Base-by-base conservation (phyloP, 1,140 invertebrate genomes). In the Oryzaephilus surinamensis region DNA sequence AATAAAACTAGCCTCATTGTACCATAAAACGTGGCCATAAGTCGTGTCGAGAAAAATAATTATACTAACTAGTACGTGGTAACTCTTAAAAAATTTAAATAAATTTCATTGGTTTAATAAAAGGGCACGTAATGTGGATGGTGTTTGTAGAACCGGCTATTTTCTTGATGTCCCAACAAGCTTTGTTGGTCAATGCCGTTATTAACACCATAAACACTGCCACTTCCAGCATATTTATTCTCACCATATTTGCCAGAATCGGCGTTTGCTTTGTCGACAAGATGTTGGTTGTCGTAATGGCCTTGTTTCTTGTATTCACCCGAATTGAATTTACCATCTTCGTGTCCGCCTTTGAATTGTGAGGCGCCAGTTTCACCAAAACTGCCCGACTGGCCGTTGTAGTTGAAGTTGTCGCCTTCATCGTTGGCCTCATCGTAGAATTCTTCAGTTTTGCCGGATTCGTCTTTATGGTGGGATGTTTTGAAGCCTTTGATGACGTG, bases 341-440 rank as follows among this genome's bases (percentile, higher is more conserved):
- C 68, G 26, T 70, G 66, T 17, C 68, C 72, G 12, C 73, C 71
- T 48, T 72, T 71, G 61, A 66, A 73, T 0, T 62, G 58, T 48
- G 67, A 64, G 11, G 65, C 62, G 3, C 65, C 55, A 10, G 70
- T 65, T 45, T 73, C 67, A 0, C 70, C 72, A 42, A 70, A 73
- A 0, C 59, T 62, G 7, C 69, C 70, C 18, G 62, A 58, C 32
- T 55, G 38, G 6, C 54, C 58, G 30, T 69, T 69, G 35, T 67
- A 66, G 13, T 64, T 67, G 23, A 66, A 60, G 19, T 75, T 60
- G 32, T 72, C 70, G 0, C 68, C 73, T 50, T 74, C 73, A 47
- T 77, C 73, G 46, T 76, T 70, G n/a, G 70, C 69, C 45, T 77
- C 75, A 37, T 79, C 76, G 41, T 74, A 77, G 62, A 70, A 79